Evolutionary conservation across 1,140 invertebrate species (phyloP), one percentile per base, ranked within the genome.

Genomic region (Andrena cerasifolii): DNA sequence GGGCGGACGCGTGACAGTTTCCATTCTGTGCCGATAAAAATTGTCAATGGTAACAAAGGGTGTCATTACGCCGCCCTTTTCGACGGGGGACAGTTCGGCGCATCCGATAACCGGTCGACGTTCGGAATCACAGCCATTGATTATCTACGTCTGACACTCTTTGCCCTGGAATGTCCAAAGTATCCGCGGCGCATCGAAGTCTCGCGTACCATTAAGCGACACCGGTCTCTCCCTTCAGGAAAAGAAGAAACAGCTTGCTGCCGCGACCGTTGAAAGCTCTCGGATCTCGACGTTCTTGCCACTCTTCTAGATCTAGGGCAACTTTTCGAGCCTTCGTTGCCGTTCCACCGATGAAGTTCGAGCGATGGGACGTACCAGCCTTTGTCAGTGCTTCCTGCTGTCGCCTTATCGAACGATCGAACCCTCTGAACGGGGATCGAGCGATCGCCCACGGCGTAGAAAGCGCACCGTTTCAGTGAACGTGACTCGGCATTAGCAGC

Each of bases 1-100:
- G 2, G 33, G 26, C 3, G 16, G 7, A 47, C 4, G n/a, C 40
- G 56, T 16, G 72, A 74, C 49, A 67, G 63, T 36, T 58, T n/a
- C 47, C 73, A 24, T 75, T 67, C 51, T 67, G n/a, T 36, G 10
- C 40, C 21, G 53, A 58, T 58, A 68, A 76, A 76, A 68, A 54
- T 68, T 68, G 63, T 68, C 73, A 59, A 21, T 28, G 65, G 53
- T 47, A 58, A 76, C 73, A 76, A 68, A 76, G 65, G 21, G 40
- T 54, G 63, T 26, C 53, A n/a, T 58, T 58, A 40, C 63, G 31
- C 7, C 24, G 21, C 28, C 53, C 6, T 76, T 40, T 58, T 45
- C 53, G 51, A 58, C 10, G 53, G 21, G 68, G 24, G 14, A 67
- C 40, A 36, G 43, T n/a, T 56, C 62, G 72, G 18, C 54, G 36